Evolutionary conservation across 1,140 invertebrate species (phyloP).

Genomic region (Leucophenga varia): DNA sequence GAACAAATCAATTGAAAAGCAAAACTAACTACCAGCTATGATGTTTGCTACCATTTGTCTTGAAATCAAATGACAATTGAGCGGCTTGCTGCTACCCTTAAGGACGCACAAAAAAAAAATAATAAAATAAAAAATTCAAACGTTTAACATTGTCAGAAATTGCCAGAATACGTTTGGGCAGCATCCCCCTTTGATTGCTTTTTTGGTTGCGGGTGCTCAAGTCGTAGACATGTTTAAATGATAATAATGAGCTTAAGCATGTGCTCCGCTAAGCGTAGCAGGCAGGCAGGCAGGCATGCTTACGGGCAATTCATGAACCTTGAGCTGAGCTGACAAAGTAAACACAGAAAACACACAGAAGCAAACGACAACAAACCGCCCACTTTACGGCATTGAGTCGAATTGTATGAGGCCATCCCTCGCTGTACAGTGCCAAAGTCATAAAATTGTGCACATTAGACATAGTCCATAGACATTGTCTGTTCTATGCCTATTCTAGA

Average conservation of each 20-base stretch:
- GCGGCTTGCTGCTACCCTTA: no score
- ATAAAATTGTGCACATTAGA: constrained; percentile 56
- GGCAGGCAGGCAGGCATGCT: not conserved
- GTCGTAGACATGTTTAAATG: constrained; percentile 50
- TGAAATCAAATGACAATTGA: no score
- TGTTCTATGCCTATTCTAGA: constrained; percentile 3
- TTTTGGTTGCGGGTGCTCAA: no score
- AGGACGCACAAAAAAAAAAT: no score
- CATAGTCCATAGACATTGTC: constrained; percentile 39
- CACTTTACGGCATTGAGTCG: constrained; percentile 12
- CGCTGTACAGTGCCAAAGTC: constrained; percentile 37
- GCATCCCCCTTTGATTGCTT: no score
- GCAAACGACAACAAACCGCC: constrained; percentile 32
- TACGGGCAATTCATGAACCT: no score
- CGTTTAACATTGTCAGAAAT: no score
- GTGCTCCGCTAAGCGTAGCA: constrained; percentile 14
- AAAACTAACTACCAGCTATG: no score
- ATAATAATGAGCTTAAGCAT: constrained; percentile 54
- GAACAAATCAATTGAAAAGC: no score
- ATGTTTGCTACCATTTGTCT: no score
- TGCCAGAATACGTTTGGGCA: not conserved
- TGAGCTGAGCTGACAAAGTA: constrained; percentile 35
- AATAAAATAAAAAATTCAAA: no score
- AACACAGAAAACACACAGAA: constrained; percentile 20
- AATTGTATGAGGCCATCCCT: no score